Base-by-base conservation (phyloP, 2,797 vertebrate genomes). In the Eptatretus atami region DNA sequence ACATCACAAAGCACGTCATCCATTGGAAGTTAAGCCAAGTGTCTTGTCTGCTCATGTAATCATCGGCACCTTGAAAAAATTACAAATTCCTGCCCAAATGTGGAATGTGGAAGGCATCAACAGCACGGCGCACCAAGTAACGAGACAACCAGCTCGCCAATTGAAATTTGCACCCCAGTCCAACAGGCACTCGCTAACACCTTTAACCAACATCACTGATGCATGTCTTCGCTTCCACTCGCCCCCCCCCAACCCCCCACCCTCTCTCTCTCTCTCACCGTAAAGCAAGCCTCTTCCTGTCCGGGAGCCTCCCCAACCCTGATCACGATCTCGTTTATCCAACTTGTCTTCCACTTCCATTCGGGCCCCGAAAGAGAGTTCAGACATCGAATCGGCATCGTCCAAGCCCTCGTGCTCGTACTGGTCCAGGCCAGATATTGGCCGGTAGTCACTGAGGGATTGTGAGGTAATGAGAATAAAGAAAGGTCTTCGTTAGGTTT, bases 351-450 rank as follows among this genome's bases (percentile, higher is more conserved):
- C 92, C 0, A 90, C 92, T 0, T 82, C 82, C 0, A 82, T 86
- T 10, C 92, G 72, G 66, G 87, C 84, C 63, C 86, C 82, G 3
- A 87, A 85, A 0, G 88, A 93, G 68, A 98, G 73, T 67, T 96
- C 86, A 64, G 84, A 67, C 0, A 94, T 86, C 14, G 88, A 86
- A 0, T 86, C 82, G 1, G 92, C 79, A 72, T 83, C 75, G 6
- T 75, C 77, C 75, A 95, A 66, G 52, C 92, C 92, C 64, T 94
- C 92, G 0, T 73, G 76, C 71, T 94, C 87, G 0, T 93, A 98
- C 53, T 72, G 70, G 4, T 98, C 92, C 73, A 98, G 76, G 55
- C 83, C 86, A 0, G 86, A 82, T 73, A 96, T 96, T 65, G 77
- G 71, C 0, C 86, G 86, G 70, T 96, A 98, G 66, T 96, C 90